phyloP scores from a whole-genome alignment of 2,113 vertebrate species.

The Labeo rohita region DNA sequence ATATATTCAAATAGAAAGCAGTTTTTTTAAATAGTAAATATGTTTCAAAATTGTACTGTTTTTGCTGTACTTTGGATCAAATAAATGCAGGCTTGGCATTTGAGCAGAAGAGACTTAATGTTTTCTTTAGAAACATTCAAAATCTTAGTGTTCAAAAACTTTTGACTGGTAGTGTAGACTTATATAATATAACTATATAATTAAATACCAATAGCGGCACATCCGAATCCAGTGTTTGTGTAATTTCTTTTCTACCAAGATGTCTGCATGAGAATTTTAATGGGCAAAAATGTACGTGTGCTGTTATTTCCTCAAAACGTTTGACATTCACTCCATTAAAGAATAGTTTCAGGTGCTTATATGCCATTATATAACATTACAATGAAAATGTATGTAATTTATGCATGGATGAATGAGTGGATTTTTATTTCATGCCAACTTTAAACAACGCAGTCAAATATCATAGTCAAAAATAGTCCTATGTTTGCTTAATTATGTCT shows the following conservation, averaged over 20 bases:
- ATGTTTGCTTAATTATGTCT: neutral
- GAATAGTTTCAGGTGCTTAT: neutral
- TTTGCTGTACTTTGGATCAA: too few species aligned
- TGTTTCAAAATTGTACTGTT: too few species aligned
- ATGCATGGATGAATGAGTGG: neutral
- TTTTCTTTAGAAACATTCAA: too few species aligned
- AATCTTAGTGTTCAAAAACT: too few species aligned
- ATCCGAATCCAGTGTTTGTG: neutral
- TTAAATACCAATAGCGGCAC: neutral
- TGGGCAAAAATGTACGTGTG: neutral
- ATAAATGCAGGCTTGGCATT: too few species aligned
- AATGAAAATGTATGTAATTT: neutral
- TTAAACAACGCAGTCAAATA: neutral
- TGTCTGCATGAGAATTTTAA: neutral
- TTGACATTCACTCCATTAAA: neutral
- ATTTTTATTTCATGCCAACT: neutral
- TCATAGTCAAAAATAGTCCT: too few species aligned
- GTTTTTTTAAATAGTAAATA: too few species aligned
- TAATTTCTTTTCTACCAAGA: neutral
- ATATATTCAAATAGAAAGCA: too few species aligned
- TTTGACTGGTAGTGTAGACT: too few species aligned
- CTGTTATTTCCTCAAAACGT: too few species aligned
- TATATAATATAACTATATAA: too few species aligned
- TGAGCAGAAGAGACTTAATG: too few species aligned
- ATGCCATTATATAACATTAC: neutral